These are phyloP conservation scores for Eurystomus glaucurus DNA, from an alignment of 2,797 vertebrate genomes.

Conservation along the genomic window DNA sequence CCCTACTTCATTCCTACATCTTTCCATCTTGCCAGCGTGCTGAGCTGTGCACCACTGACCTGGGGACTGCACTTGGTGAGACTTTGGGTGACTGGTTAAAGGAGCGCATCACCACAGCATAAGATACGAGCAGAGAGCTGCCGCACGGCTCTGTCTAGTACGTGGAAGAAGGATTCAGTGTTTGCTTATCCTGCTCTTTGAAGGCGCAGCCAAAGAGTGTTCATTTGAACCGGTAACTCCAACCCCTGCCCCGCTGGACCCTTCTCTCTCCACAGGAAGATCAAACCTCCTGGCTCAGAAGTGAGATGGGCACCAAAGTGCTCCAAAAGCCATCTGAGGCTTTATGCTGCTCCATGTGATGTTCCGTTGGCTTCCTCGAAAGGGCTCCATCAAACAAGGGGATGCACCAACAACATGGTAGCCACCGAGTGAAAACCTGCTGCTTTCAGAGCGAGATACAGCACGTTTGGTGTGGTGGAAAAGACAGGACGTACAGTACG, in stretches of 20 bases:
- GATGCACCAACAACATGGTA: too few species aligned
- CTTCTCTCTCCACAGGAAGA: background rate
- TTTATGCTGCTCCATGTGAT: accelerated
- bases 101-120: accelerated
- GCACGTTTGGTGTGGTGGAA: accelerated
- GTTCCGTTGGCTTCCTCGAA: background rate
- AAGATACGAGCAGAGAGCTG: background rate
- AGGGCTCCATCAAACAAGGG: background rate
- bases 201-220: accelerated
- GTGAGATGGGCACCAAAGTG: background rate
- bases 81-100: accelerated
- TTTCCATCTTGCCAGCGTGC: background rate
- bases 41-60: accelerated
- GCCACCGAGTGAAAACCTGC: background rate
- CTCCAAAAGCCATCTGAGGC: background rate
- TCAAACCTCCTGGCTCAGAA: background rate
- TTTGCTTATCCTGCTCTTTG: background rate
- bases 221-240: accelerated
- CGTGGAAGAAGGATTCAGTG: accelerated
- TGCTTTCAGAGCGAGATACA: background rate
- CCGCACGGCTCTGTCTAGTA: accelerated
- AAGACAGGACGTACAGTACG: accelerated
- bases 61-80: accelerated
- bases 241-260: background rate
- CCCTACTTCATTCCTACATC: too few species aligned